Conservation (phyloP, 2,113 vertebrate genomes). For the Mirza zaza region DNA sequence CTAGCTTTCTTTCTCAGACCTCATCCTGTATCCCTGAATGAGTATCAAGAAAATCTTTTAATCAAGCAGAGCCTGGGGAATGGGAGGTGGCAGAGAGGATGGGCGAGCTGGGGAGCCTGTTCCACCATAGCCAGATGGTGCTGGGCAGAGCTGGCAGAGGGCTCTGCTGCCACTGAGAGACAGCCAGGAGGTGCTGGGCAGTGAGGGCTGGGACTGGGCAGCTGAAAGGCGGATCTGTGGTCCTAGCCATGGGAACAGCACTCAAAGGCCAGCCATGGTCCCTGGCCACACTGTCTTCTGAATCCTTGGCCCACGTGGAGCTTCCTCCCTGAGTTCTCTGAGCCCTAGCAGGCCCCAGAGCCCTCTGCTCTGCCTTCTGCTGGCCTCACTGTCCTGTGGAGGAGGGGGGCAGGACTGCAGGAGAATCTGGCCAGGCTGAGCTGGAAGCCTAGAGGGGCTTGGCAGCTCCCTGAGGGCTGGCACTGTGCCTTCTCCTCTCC, state of each 20-base stretch:
- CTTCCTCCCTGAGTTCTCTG: conserved; percentile 31
- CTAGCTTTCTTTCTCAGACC: neutral
- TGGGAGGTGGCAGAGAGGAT: neutral
- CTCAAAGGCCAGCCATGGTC: conserved; percentile 1
- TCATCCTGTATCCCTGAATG: neutral
- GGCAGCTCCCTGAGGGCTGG: conserved; percentile 56
- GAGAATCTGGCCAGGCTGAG: conserved; percentile 6
- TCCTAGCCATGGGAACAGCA: conserved; percentile 36
- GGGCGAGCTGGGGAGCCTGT: neutral
- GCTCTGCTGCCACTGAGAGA: neutral
- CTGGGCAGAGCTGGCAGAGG: neutral
- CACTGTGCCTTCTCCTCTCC: neutral
- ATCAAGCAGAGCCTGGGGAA: neutral
- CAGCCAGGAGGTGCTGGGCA: neutral
- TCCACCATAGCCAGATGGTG: neutral
- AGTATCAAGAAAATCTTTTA: conserved; percentile 38
- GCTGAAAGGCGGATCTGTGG: conserved; percentile 27
- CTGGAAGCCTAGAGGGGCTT: conserved; percentile 49
- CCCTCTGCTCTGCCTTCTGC: conserved; percentile 16
- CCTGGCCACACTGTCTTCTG: conserved; percentile 60
- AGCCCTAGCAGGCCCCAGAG: conserved; percentile 8
- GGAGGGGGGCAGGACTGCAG: neutral
- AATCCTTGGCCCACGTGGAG: neutral
- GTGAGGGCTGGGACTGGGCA: neutral
- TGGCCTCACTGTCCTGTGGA: conserved; percentile 4